These are phyloP conservation scores for Accipiter virgatus DNA, from an alignment of 2,113 vertebrate genomes.

Conservation along the genomic window DNA sequence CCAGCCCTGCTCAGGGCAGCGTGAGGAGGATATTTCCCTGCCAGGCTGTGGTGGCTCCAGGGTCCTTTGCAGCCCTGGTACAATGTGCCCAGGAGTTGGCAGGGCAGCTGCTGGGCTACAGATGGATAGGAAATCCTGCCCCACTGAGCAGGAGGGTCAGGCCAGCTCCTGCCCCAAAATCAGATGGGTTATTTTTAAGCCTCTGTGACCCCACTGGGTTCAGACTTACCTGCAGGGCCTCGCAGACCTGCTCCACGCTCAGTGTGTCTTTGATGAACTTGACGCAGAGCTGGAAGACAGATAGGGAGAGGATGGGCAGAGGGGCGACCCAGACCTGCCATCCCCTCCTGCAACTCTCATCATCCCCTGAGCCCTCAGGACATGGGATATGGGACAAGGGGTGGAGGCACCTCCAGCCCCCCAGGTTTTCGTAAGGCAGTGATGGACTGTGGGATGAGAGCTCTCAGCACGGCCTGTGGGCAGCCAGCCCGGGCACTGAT, in stretches of 20 bases:
- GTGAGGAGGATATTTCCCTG: not conserved
- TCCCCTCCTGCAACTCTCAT: rapidly evolving
- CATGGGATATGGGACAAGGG: too few species aligned
- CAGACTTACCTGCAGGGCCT: conserved; percentile 78
- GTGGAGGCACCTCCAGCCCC: not conserved
- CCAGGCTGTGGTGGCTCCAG: not conserved
- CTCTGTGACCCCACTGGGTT: not conserved
- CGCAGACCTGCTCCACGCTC: conserved; percentile 76
- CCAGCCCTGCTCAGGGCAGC: not conserved
- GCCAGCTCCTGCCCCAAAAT: not conserved
- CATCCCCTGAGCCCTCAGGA: not conserved
- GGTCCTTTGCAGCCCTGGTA: not conserved
- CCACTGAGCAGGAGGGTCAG: not conserved
- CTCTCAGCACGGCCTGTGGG: not conserved
- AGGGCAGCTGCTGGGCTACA: not conserved
- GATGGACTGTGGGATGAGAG: not conserved
- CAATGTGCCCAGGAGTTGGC: not conserved
- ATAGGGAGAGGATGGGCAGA: not conserved
- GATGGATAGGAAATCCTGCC: not conserved
- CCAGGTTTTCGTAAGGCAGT: not conserved
- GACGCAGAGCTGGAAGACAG: conserved; percentile 71
- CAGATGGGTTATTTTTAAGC: not conserved
- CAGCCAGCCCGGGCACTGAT: not conserved
- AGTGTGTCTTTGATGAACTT: conserved; percentile 74
- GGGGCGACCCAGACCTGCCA: rapidly evolving